Percentiles rank a stretch among this genome's conserved stretches.
Conservation (phyloP, 2,113 vertebrate species). For the Fulica atra region DNA sequence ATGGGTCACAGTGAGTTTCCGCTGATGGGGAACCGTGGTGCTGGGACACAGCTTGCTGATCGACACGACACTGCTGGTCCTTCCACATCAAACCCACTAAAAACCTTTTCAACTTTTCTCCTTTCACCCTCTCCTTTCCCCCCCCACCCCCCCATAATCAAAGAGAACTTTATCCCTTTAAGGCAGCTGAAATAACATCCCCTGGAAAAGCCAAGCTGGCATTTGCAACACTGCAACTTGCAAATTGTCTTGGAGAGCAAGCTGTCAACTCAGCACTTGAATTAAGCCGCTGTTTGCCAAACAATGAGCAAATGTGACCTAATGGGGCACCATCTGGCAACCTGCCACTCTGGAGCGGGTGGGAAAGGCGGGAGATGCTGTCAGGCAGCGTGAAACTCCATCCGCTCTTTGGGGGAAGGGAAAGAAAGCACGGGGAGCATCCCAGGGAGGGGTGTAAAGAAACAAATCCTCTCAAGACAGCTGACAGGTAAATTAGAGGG, state of each 20-base stretch:
- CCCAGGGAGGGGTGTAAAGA: neutral
- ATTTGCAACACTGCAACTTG: slow-evolving; percentile 56
- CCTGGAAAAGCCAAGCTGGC: slow-evolving; percentile 61
- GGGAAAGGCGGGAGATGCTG: slow-evolving; percentile 11
- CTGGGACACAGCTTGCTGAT: neutral
- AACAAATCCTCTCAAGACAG: neutral
- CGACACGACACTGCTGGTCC: neutral
- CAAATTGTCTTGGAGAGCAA: slow-evolving; percentile 70
- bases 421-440: neutral
- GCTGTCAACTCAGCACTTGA: slow-evolving; percentile 73
- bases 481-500: neutral
- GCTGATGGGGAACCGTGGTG: neutral
- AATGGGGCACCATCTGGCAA: slow-evolving; percentile 69
- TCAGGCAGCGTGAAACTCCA: neutral
- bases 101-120: neutral
- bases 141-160: neutral
- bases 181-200: slow-evolving; percentile 59
- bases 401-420: neutral
- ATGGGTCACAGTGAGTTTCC: neutral
- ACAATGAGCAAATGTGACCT: slow-evolving; percentile 70
- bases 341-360: slow-evolving; percentile 25
- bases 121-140: neutral
- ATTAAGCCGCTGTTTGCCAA: slow-evolving; percentile 68
- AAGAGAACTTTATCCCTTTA: slow-evolving; percentile 46
- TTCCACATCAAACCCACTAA: neutral